A percentile compares a stretch with the other conserved stretches of the same genome.
Evolutionary conservation across 2,888 invertebrate species (phyloP).

Genomic region (Anthophora plumipes): DNA sequence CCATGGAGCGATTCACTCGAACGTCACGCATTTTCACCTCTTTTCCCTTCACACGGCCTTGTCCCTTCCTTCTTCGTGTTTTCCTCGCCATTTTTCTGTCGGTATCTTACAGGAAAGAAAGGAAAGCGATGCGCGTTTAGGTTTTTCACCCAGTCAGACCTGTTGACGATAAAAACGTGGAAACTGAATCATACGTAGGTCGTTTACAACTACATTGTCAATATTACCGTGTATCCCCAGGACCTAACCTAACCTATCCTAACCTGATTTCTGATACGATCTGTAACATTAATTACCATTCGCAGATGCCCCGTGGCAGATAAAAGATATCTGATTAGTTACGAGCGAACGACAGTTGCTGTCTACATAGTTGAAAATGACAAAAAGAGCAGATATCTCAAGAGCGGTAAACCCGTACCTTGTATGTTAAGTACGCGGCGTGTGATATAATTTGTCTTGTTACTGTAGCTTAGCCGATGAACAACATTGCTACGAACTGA

Average conservation of each 20-base stretch:
- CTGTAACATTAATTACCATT: constrained; percentile 39
- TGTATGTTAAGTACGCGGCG: constrained; percentile 20
- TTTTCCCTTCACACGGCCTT: not conserved
- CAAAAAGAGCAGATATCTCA: constrained; percentile 20
- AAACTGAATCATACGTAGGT: constrained; percentile 29
- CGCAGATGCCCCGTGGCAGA: constrained; percentile 31
- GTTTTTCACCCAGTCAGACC: constrained; percentile 41
- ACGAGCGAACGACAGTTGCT: constrained; percentile 14
- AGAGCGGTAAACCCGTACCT: not conserved
- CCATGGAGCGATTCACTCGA: not conserved
- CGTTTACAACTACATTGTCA: constrained; percentile 3
- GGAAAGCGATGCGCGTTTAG: constrained; percentile 10
- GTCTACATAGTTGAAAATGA: constrained; percentile 16
- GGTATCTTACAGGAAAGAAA: constrained; percentile 3
- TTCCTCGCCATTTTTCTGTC: not conserved
- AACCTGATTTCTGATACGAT: constrained; percentile 36
- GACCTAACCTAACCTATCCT: too few species aligned
- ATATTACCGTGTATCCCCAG: not conserved
- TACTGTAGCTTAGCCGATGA: not conserved
- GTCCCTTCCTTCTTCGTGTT: not conserved
- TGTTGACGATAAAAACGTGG: constrained; percentile 32
- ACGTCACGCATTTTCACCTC: not conserved
- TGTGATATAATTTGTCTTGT: constrained; percentile 23
- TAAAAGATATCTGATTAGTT: constrained; percentile 39
- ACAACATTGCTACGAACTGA: not conserved